Percentiles rank a stretch among this genome's conserved stretches.
Evolutionary conservation across 2,888 invertebrate genomes (phyloP).

Genomic region (Mesorhabditis sp.): DNA sequence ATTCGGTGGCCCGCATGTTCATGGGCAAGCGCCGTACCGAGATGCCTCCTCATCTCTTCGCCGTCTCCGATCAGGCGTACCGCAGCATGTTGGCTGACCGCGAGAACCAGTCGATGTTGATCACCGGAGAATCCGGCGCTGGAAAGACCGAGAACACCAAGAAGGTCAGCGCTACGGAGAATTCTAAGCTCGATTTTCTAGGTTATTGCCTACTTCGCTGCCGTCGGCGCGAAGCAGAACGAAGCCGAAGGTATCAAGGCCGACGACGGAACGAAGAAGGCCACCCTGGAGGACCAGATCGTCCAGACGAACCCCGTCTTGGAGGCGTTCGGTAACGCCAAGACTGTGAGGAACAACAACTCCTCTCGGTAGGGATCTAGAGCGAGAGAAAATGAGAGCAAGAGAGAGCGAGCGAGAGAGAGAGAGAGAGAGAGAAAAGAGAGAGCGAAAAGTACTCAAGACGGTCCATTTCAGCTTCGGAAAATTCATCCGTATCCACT

Average conservation of each 20-base stretch:
- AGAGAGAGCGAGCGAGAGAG: no score
- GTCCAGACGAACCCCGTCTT: constrained; percentile 98
- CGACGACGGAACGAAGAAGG: constrained; percentile 60
- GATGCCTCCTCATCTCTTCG: constrained; percentile 93
- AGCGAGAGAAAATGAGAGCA: no score
- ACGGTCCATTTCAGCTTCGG: constrained; percentile 70
- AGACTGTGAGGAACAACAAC: constrained; percentile 99
- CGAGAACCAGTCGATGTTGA: constrained; percentile 80
- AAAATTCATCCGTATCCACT: constrained; percentile 99
- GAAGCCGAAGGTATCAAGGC: constrained; percentile 16
- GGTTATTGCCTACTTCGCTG: constrained; percentile 93
- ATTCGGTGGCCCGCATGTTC: constrained; percentile 69
- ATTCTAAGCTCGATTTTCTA: constrained; percentile 73
- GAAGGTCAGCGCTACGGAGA: constrained; percentile 67
- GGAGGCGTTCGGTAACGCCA: constrained; percentile 98
- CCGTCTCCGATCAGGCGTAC: constrained; percentile 39
- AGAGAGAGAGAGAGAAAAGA: no score
- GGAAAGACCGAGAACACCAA: constrained; percentile 99
- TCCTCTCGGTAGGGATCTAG: constrained; percentile 72
- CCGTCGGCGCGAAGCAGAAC: constrained; percentile 64
- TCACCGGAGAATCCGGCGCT: constrained; percentile 93
- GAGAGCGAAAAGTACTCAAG: no score
- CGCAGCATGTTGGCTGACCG: constrained; percentile 61
- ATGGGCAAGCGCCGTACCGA: constrained; percentile 98
- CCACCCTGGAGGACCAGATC: constrained; percentile 96